Percentiles rank a stretch among this genome's conserved stretches.
phyloP scores from a whole-genome alignment of 2,888 invertebrate genomes.

The Autographa pulchrina region DNA sequence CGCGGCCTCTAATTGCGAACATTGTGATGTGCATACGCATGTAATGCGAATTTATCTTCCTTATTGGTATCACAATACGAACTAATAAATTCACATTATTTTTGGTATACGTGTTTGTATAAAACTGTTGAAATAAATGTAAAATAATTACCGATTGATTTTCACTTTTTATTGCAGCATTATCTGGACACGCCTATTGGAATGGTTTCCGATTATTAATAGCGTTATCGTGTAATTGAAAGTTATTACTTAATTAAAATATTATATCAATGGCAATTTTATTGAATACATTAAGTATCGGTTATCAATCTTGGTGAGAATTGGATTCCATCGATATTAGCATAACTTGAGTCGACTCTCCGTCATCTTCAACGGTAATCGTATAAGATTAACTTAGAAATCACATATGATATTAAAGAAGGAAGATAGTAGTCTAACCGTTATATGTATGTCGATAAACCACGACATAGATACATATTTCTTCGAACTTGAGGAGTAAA shows the following conservation, averaged over 20 bases:
- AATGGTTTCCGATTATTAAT: slow-evolving; percentile 3
- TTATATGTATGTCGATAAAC: neutral
- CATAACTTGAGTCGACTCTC: neutral
- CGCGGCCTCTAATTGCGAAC: slow-evolving; percentile 80
- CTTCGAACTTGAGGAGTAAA: neutral
- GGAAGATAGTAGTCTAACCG: neutral
- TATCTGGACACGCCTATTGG: slow-evolving; percentile 1
- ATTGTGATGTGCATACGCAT: slow-evolving; percentile 72
- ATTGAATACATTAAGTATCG: neutral
- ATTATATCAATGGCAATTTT: neutral
- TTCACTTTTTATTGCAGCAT: neutral
- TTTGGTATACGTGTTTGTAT: neutral
- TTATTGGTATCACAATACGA: neutral
- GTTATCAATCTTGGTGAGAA: neutral
- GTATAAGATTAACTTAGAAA: neutral
- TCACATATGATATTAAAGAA: neutral
- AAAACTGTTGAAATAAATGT: neutral
- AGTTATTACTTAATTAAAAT: neutral
- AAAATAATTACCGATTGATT: neutral
- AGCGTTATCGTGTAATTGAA: slow-evolving; percentile 1
- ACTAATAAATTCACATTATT: neutral
- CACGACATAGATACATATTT: neutral
- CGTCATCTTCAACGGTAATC: neutral
- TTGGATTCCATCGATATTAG: neutral
- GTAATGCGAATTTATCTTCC: slow-evolving; percentile 14